phyloP scores from a whole-genome alignment of 2,113 vertebrate species.

The Petaurus breviceps region DNA sequence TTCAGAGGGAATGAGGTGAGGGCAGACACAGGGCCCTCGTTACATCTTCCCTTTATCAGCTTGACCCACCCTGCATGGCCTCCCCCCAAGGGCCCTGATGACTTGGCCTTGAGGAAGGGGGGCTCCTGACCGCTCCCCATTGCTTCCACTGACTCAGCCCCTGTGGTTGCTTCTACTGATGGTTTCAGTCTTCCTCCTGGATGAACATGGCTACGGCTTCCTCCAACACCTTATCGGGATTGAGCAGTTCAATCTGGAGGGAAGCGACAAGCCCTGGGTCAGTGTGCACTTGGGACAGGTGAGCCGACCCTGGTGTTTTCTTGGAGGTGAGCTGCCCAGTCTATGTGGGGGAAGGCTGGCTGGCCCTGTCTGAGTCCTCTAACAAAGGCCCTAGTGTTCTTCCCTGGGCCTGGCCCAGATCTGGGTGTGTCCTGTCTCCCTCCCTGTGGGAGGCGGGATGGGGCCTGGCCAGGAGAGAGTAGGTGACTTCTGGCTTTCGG shows the following conservation, averaged over 20 bases:
- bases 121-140: neutral
- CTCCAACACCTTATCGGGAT: conserved; percentile 85
- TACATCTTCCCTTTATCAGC: neutral
- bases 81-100: neutral
- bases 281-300: neutral
- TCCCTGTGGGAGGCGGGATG: neutral
- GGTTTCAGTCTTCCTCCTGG: conserved; percentile 2
- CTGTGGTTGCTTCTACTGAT: neutral
- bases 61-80: neutral
- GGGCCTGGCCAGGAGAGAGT: neutral
- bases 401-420: neutral
- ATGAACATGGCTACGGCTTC: conserved; percentile 76
- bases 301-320: neutral
- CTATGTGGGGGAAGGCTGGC: neutral
- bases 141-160: neutral
- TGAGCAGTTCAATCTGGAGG: conserved; percentile 86
- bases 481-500: neutral
- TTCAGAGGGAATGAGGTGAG: neutral
- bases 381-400: neutral
- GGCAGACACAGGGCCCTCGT: neutral
- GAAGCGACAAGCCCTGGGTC: conserved; percentile 1
- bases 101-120: neutral
- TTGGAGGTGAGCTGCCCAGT: neutral
- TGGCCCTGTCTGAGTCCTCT: neutral
- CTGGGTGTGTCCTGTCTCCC: neutral